Conservation (phyloP, 2,797 vertebrate genomes). For the Syncerus caffer region DNA sequence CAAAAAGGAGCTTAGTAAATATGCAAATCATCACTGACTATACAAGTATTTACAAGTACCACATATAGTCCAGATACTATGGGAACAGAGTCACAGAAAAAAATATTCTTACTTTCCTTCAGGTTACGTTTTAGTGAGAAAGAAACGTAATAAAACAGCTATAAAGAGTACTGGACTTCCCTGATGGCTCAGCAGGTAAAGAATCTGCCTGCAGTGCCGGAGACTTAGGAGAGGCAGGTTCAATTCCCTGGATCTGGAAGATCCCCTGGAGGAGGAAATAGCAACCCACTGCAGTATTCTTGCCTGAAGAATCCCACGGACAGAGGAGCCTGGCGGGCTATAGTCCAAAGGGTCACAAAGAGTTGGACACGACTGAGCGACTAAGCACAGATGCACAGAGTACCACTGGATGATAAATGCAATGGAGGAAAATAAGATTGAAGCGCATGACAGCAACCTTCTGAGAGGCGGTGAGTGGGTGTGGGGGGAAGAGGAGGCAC, state of each 20-base stretch:
- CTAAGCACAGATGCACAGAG: background rate
- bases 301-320: background rate
- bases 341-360: background rate
- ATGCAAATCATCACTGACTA: background rate
- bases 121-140: background rate
- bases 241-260: background rate
- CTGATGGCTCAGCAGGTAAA: background rate
- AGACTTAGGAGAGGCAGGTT: background rate
- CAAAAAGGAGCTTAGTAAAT: background rate
- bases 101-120: background rate
- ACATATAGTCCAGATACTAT: background rate
- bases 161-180: background rate
- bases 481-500: background rate
- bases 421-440: background rate
- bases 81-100: background rate
- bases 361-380: background rate
- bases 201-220: background rate
- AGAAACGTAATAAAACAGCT: background rate
- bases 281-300: background rate
- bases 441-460: background rate
- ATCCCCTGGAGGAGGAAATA: background rate
- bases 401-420: background rate
- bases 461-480: background rate
- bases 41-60: background rate
- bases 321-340: background rate